A percentile compares a stretch with the other conserved stretches of the same genome.
These are phyloP conservation scores for Atherinomorus stipes DNA, from an alignment of 2,113 vertebrate species.

Conservation along the genomic window DNA sequence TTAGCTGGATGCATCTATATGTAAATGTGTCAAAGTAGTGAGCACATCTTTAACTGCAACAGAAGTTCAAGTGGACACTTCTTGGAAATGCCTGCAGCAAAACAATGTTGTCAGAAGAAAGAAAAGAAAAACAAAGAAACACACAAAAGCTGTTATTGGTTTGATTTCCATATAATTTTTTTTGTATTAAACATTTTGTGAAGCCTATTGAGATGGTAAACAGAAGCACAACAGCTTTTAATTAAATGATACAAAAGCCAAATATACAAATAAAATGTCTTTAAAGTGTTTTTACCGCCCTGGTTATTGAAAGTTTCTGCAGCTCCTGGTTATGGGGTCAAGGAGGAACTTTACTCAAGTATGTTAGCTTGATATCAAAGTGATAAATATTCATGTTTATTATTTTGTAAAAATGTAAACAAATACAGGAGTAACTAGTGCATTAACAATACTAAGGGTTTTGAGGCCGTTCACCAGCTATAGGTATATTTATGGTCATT, in stretches of 20 bases:
- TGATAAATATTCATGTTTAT: not conserved
- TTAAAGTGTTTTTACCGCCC: not conserved
- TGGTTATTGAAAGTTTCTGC: not conserved
- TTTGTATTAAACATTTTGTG: not conserved
- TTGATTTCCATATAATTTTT: not conserved
- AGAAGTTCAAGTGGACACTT: too few species aligned
- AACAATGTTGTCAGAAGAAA: too few species aligned
- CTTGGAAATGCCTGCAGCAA: too few species aligned
- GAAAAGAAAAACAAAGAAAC: too few species aligned
- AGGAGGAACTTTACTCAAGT: not conserved
- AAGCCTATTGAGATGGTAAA: not conserved
- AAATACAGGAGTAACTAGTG: not conserved
- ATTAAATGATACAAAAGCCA: not conserved
- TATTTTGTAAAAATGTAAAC: not conserved
- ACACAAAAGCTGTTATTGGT: too few species aligned
- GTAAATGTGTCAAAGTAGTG: too few species aligned
- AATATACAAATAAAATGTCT: not conserved
- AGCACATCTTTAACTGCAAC: too few species aligned
- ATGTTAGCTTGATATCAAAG: not conserved
- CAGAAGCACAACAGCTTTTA: not conserved
- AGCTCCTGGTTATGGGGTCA: not conserved
- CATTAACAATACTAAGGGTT: slow-evolving; percentile 5
- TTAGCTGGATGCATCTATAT: too few species aligned
- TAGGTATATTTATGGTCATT: slow-evolving; percentile 9
- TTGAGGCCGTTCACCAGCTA: not conserved